These are phyloP conservation scores for Microcebus jonahi DNA, from an alignment of 2,113 vertebrate genomes.

Conservation along the genomic window DNA sequence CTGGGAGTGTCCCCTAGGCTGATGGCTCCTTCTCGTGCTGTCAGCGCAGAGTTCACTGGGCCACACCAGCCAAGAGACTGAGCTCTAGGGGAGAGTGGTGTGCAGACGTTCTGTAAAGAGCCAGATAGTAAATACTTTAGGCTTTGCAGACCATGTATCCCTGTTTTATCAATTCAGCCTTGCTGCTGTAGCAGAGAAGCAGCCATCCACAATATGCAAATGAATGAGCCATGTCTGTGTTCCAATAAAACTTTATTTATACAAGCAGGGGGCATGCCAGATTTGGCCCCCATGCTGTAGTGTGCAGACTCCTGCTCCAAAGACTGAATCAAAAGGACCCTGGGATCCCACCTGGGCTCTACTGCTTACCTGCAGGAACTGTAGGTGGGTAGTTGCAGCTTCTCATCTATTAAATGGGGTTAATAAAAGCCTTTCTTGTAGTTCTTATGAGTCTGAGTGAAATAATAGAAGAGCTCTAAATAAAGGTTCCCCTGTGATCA, in stretches of 20 bases:
- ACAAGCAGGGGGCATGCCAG: neutral
- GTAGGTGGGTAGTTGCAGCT: neutral
- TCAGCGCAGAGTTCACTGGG: neutral
- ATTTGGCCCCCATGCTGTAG: neutral
- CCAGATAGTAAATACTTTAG: neutral
- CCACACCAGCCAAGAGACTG: neutral
- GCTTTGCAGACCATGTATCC: rapidly evolving
- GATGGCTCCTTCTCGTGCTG: neutral
- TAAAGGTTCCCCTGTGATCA: neutral
- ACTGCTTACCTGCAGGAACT: neutral
- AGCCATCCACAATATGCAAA: neutral
- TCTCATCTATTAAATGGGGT: neutral
- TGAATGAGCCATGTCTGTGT: neutral
- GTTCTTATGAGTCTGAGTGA: neutral
- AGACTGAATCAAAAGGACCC: neutral
- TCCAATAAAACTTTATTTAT: conserved; percentile 31
- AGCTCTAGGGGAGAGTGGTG: neutral
- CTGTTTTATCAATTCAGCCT: neutral
- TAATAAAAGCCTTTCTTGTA: neutral
- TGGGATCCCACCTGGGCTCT: neutral
- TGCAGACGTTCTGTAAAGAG: neutral
- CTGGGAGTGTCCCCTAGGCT: neutral
- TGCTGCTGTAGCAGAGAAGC: neutral
- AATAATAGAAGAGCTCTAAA: too few relatives aligned
- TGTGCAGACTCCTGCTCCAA: neutral